Percentiles rank a stretch among this genome's conserved stretches.
Evolutionary conservation across 2,797 vertebrate genomes (phyloP).

Genomic region (Merluccius polli): DNA sequence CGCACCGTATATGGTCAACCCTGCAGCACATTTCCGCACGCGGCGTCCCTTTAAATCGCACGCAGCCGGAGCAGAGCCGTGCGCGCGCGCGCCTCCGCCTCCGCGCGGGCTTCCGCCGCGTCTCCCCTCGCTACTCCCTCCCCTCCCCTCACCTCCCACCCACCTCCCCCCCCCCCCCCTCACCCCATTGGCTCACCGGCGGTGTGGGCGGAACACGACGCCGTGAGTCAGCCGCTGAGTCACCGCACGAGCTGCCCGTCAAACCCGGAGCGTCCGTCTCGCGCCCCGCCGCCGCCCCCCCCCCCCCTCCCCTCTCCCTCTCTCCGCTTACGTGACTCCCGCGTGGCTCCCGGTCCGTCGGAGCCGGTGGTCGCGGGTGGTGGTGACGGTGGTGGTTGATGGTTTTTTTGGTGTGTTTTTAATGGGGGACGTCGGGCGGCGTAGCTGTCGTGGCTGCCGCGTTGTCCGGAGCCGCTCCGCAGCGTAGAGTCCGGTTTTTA

Average conservation of each 20-base stretch:
- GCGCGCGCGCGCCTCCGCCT: too few species aligned
- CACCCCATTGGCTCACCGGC: constrained; percentile 42
- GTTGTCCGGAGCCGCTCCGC: too few species aligned
- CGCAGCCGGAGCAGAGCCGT: not conserved
- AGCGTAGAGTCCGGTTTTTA: too few species aligned
- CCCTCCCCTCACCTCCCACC: too few species aligned
- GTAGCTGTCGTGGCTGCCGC: not conserved
- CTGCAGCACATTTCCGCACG: constrained; percentile 5
- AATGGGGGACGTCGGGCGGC: not conserved
- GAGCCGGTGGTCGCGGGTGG: constrained; percentile 4
- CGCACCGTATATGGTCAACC: not conserved
- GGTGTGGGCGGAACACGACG: constrained; percentile 56
- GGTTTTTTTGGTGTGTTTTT: too few species aligned
- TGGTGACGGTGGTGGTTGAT: too few species aligned
- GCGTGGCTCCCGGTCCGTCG: constrained; percentile 35
- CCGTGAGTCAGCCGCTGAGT: constrained; percentile 56
- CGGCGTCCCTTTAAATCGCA: constrained; percentile 3
- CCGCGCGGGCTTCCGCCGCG: constrained; percentile 1
- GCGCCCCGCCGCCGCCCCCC: too few species aligned
- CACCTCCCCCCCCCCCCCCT: too few species aligned
- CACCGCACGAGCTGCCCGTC: constrained; percentile 55
- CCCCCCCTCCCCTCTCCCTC: too few species aligned
- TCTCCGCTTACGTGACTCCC: constrained; percentile 34
- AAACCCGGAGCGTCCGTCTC: constrained; percentile 27
- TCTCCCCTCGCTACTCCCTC: too few species aligned